Base-by-base conservation (phyloP, 2,113 vertebrate genomes). In the Caranx melampygus region DNA sequence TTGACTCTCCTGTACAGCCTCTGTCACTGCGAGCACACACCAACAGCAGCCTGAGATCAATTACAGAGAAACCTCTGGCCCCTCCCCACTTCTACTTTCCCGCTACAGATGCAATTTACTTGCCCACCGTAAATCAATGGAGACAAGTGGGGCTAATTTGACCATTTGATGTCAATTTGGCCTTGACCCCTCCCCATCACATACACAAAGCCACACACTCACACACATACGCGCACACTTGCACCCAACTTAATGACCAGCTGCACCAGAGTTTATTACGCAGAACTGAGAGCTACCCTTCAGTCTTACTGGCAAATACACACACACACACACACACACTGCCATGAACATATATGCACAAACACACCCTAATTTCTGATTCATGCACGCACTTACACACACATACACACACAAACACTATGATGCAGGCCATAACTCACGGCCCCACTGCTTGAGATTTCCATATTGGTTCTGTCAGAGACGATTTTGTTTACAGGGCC, bases 141-240 rank as follows among this genome's bases (percentile, higher is more conserved):
- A 87, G 88, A 92, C 90, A 92, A 93, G 92, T 89, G 91, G 90
- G 90, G 91, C 94, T 94, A 94, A 95, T 95, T 95, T 94, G 89
- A 92, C 91, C 92, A 93, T 93, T 92, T 93, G 85, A 93, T 93
- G 92, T 92, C 93, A 90, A 94, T 95, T 94, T 95, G 94, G 92
- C 92, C 89, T 89, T 94, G 93, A 94, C 91, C 92, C 87, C 71
- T 84, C 77, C 83, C 81, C 83, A 65, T 83, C 87, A 79, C 81
- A 78, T 85, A 78, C 72, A 72, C 81, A 84, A 65, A 80, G 61
- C 20, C 34, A 72, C 79, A 72, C 60, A 75, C 73, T n/a, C 75
- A 54, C 72, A 74, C 45, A 42, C 62, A n/a, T 54, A 47, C 54
- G 54, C 34, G 44, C 80, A 60, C 78, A 59, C 51, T 4, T 51